Evolutionary conservation across 2,888 invertebrate species (phyloP).

Genomic region (Agrilus biguttatus): DNA sequence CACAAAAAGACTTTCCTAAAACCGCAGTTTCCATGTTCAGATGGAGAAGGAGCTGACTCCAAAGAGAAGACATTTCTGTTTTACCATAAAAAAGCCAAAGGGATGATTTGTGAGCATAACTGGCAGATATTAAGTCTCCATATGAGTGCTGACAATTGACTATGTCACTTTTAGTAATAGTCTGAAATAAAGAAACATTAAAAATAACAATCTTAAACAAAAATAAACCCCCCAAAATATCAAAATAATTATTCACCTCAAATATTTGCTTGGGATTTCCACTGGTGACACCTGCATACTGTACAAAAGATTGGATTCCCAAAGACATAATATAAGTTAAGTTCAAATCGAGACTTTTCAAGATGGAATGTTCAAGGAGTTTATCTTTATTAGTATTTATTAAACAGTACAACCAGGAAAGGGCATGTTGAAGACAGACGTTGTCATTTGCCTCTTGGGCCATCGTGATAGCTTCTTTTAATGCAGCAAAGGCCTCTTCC

Average conservation of each 20-base stretch:
- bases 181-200: constrained; percentile 37
- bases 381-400: constrained; percentile 40
- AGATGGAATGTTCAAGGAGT: constrained; percentile 51
- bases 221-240: too few relatives aligned
- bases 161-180: constrained; percentile 70
- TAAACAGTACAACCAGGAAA: constrained; percentile 64
- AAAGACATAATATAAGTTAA: constrained; percentile 58
- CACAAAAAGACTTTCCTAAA: constrained; percentile 12
- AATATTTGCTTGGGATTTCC: constrained; percentile 53
- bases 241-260: constrained; percentile 32
- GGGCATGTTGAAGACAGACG: constrained; percentile 70
- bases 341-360: constrained; percentile 52
- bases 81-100: constrained; percentile 84
- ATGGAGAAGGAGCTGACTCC: constrained; percentile 63
- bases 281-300: constrained; percentile 55
- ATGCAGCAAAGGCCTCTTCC: constrained; percentile 60
- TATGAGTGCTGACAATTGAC: constrained; percentile 75
- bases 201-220: neutral
- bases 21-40: constrained; percentile 50
- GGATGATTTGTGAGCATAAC: constrained; percentile 67
- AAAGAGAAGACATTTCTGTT: constrained; percentile 67
- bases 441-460: constrained; percentile 82
- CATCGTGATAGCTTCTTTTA: constrained; percentile 76
- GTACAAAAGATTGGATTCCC: constrained; percentile 63
- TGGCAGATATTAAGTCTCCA: constrained; percentile 65